A percentile compares a stretch with the other conserved stretches of the same genome.
Evolutionary conservation across 2,888 invertebrate species (phyloP).

Genomic region (Lasioglossum morio): DNA sequence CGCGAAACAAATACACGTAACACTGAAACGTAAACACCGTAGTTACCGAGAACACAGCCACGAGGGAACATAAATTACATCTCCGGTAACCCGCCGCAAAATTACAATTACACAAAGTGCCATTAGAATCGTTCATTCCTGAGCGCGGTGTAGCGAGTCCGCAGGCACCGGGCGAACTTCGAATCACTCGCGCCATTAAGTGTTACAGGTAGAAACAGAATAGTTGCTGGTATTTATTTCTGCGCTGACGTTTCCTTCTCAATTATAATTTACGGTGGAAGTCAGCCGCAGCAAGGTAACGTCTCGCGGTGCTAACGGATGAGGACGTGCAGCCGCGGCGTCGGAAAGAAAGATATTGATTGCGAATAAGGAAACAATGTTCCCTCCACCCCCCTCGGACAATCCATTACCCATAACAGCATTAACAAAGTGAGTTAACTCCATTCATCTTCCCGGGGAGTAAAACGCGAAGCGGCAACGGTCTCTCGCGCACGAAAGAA

Average conservation of each 20-base stretch:
- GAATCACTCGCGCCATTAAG: slow-evolving; percentile 9
- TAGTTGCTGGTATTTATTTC: slow-evolving; percentile 2
- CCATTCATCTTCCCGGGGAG: slow-evolving; percentile 57
- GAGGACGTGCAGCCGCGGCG: neutral
- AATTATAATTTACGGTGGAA: slow-evolving; percentile 4
- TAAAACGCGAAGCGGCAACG: slow-evolving; percentile 27
- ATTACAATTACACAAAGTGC: neutral
- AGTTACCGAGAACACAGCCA: neutral
- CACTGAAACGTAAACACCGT: neutral
- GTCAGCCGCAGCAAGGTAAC: neutral
- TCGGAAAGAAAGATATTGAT: slow-evolving; percentile 29
- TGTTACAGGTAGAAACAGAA: neutral
- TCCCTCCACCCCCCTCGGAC: slow-evolving; percentile 30
- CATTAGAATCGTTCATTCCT: neutral
- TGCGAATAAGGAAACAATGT: slow-evolving; percentile 57
- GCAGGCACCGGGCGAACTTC: neutral
- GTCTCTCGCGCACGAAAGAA: slow-evolving; percentile 17
- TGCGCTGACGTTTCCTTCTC: neutral
- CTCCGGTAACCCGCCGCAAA: neutral
- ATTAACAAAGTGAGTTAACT: slow-evolving; percentile 72
- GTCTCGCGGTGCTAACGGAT: neutral
- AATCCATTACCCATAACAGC: slow-evolving; percentile 53
- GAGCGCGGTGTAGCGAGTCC: neutral
- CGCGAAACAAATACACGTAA: neutral
- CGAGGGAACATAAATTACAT: neutral